Conservation (phyloP, 2,797 vertebrate species). For the Leptoclinus maculatus region DNA sequence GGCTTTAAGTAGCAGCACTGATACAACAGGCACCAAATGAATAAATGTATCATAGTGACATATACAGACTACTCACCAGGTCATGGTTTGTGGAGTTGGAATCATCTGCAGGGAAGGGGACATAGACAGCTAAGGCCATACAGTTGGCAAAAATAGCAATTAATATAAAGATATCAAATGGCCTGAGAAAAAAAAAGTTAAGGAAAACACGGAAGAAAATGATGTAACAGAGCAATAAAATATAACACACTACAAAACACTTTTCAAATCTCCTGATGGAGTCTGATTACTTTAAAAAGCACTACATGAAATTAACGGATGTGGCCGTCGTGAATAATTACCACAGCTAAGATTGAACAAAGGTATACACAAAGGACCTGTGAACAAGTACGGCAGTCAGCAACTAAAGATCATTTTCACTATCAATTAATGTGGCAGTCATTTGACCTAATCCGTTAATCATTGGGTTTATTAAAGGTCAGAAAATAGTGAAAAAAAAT, state of each 20-base stretch:
- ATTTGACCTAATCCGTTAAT: constrained; percentile 1
- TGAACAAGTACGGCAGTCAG: background rate
- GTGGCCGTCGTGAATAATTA: constrained; percentile 14
- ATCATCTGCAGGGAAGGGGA: constrained; percentile 99
- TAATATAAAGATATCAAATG: constrained; percentile 99
- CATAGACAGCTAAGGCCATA: constrained; percentile 99
- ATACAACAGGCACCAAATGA: constrained; percentile 6
- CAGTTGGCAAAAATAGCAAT: constrained; percentile 99
- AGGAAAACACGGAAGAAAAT: constrained; percentile 72
- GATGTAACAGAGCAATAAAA: background rate
- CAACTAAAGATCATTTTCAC: background rate
- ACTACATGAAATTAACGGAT: background rate
- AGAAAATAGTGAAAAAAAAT: background rate
- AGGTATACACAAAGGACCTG: background rate
- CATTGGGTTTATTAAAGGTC: background rate
- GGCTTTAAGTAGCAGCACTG: background rate
- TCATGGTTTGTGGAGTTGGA: constrained; percentile 99
- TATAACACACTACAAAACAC: background rate
- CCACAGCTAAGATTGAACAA: background rate
- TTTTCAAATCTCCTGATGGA: background rate
- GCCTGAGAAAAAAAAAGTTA: constrained; percentile 89
- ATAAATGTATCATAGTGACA: constrained; percentile 6
- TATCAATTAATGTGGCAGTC: background rate
- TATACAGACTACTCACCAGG: constrained; percentile 89
- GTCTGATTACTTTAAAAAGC: background rate